Base-by-base conservation (phyloP, 2,113 vertebrate species). In the Onychorhynchus coronatus region DNA sequence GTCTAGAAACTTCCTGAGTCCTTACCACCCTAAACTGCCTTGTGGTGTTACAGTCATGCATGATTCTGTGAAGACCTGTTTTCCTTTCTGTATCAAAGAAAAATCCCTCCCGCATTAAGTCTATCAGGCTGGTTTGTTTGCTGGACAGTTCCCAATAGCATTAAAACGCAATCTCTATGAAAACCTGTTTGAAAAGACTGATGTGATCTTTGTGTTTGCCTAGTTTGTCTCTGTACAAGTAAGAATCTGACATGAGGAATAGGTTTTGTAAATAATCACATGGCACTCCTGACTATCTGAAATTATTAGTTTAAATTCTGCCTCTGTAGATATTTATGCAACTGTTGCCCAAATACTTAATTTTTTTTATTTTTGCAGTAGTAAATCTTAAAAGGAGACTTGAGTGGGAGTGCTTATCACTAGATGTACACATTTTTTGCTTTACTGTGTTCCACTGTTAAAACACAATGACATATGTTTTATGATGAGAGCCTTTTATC, bases 1-100 rank as follows among this genome's bases (percentile, higher is more conserved):
- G 22, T n/a, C 15, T 14, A 24, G 30, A 42, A 23, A 74, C 6
- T 12, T 63, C 5, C 1, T 17, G 9, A 53, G 11, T 12, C 24
- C 0, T 0, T 11, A 5, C 5, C 2, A 5, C 16, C 3, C 13
- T 20, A 53, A 68, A 21, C 5, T 25, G 6, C 13, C 14, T 9
- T 33, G 13, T 1, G 1, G 3, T 37, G 10, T 4, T 72, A 10
- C 15, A 49, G 35, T 37, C 23, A 14, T 5, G 4, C 1, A 19
- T 19, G 12, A 31, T 58, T 41, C 28, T 6, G 1, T 44, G 52
- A 53, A 53, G 30, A 61, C 1, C 2, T 4, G 8, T 35, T 35
- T 61, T 14, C 14, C 4, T 68, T 28, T 35, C 35, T 47, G 12
- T 41, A 33, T 24, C 6, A 41, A 31, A 53, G 11, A 67, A 72